phyloP scores from a whole-genome alignment of 1,140 invertebrate species.

The Gonatopus flavifemur region DNA sequence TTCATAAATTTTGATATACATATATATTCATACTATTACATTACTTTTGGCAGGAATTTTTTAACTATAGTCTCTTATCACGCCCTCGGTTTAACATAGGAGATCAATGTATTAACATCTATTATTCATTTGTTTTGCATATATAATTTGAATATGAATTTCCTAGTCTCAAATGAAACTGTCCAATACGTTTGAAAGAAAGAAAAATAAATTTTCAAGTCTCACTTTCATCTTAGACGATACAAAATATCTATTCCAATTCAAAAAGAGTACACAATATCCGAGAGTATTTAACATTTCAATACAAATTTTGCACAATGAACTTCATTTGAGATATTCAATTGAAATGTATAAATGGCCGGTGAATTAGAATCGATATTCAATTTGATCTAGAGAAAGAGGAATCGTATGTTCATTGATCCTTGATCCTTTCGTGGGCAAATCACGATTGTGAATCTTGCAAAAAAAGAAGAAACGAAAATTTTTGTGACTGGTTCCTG shows the following conservation, averaged over 20 bases:
- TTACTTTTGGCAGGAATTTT: slow-evolving; percentile 47
- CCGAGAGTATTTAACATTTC: too few species aligned
- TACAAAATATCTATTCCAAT: too few species aligned
- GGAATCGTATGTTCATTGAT: too few species aligned
- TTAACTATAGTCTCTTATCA: slow-evolving; percentile 26
- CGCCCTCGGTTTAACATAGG: slow-evolving; percentile 9
- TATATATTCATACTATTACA: slow-evolving; percentile 18
- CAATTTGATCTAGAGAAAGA: slow-evolving; percentile 7
- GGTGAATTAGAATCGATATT: background rate
- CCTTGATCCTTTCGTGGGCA: too few species aligned
- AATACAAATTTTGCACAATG: slow-evolving; percentile 20
- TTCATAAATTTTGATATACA: slow-evolving; percentile 12
- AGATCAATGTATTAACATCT: background rate
- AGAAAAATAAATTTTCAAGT: slow-evolving; percentile 23
- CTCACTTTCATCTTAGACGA: slow-evolving; percentile 18
- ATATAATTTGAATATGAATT: too few species aligned
- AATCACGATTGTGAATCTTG: too few species aligned
- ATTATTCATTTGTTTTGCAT: background rate
- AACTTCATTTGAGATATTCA: background rate
- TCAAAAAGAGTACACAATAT: too few species aligned
- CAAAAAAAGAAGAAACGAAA: too few species aligned
- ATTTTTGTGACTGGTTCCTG: too few species aligned
- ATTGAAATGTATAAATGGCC: slow-evolving; percentile 10
- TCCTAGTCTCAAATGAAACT: too few species aligned
- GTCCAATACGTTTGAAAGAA: slow-evolving; percentile 11